Evolutionary conservation across 1,140 invertebrate genomes (phyloP).

Genomic region (Halesus radiatus): DNA sequence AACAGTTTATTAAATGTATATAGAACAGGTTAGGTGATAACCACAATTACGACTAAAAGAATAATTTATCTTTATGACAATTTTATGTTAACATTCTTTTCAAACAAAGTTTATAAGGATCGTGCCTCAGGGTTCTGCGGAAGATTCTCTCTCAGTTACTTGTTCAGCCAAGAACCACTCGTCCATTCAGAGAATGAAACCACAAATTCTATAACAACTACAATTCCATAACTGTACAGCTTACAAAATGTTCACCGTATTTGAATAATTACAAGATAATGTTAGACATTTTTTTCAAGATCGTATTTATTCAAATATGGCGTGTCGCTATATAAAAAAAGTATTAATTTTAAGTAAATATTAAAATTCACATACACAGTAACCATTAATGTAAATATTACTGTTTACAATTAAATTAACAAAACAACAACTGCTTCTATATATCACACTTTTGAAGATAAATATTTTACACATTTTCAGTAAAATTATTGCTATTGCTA

Average conservation of each 20-base stretch:
- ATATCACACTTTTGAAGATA: conserved; percentile 73
- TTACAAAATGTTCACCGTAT: conserved; percentile 53
- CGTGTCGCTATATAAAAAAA: conserved; percentile 53
- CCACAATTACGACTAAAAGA: conserved; percentile 56
- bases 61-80: conserved; percentile 50
- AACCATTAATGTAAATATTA: conserved; percentile 61
- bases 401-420: conserved; percentile 64
- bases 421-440: conserved; percentile 72
- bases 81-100: conserved; percentile 51
- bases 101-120: conserved; percentile 37
- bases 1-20: conserved; percentile 57
- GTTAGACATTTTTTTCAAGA: conserved; percentile 33
- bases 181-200: conserved; percentile 51
- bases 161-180: neutral
- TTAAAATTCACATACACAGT: conserved; percentile 69
- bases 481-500: conserved; percentile 72
- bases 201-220: conserved; percentile 57
- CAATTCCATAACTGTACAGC: conserved; percentile 56
- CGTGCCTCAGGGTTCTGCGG: neutral
- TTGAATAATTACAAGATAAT: conserved; percentile 51
- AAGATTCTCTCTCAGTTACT: neutral
- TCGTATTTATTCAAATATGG: conserved; percentile 49
- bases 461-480: conserved; percentile 68
- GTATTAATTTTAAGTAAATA: conserved; percentile 58
- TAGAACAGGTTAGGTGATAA: conserved; percentile 55